A percentile compares a stretch with the other conserved stretches of the same genome.
Evolutionary conservation across 2,797 vertebrate species (phyloP).

Genomic region (Columba guinea): DNA sequence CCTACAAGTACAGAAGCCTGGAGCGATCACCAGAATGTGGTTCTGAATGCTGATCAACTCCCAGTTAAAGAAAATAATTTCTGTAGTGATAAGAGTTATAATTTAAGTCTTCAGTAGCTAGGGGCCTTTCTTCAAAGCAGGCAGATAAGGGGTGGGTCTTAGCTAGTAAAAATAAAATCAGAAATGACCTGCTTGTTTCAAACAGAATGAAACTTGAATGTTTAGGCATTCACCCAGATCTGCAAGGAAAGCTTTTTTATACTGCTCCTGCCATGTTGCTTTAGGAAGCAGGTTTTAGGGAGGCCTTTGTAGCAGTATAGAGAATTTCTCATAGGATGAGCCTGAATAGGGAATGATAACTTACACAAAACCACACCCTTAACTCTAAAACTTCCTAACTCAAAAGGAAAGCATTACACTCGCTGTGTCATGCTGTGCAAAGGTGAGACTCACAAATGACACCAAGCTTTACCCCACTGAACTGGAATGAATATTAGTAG

Average conservation of each 20-base stretch:
- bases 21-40: neutral
- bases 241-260: neutral
- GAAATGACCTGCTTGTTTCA: neutral
- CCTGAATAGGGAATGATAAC: neutral
- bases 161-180: neutral
- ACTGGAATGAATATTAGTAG: neutral
- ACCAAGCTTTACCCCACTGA: neutral
- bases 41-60: neutral
- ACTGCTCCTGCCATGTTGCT: neutral
- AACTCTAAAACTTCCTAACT: neutral
- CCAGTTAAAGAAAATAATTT: neutral
- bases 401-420: neutral
- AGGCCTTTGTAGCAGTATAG: neutral
- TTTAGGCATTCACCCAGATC: neutral
- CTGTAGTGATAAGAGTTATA: neutral
- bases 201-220: neutral
- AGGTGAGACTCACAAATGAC: neutral
- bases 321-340: neutral
- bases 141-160: neutral
- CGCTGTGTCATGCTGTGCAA: neutral
- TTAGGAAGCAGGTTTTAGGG: neutral
- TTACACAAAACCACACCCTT: neutral
- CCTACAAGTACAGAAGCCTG: neutral
- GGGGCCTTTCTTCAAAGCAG: neutral
- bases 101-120: neutral